Conservation (phyloP, 2,888 invertebrate genomes). For the Limnephilus lunatus region DNA sequence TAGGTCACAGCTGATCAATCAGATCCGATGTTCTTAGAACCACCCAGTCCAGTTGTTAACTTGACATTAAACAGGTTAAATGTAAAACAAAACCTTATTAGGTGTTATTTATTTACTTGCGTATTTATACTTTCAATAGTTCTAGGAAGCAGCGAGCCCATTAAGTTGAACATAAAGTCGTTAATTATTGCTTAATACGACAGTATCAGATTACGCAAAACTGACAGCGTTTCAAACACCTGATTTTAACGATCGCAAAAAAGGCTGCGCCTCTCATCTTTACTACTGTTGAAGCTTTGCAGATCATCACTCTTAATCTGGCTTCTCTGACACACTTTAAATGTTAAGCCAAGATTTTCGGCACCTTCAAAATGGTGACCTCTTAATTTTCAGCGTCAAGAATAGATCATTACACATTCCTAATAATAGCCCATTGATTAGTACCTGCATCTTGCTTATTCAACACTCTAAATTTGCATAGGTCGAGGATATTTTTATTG, state of each 20-base stretch:
- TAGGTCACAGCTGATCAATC: slow-evolving; percentile 61
- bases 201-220: background rate
- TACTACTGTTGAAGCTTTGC: background rate
- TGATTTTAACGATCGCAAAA: slow-evolving; percentile 6
- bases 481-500: background rate
- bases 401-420: background rate
- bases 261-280: background rate
- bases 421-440: background rate
- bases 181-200: slow-evolving; percentile 2
- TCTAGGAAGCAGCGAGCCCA: background rate
- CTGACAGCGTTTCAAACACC: slow-evolving; percentile 26
- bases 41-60: background rate
- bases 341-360: background rate
- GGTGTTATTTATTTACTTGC: background rate
- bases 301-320: background rate
- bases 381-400: background rate
- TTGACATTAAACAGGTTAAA: slow-evolving; percentile 25
- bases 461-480: background rate
- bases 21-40: slow-evolving; percentile 38
- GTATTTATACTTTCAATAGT: background rate
- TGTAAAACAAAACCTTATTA: slow-evolving; percentile 21
- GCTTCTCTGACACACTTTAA: background rate
- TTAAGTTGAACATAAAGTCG: background rate
- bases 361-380: background rate
- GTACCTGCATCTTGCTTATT: background rate